Percentiles rank a stretch among this genome's conserved stretches.
These are phyloP conservation scores for Cyprinus carpio DNA, from an alignment of 2,113 vertebrate genomes.

Conservation along the genomic window DNA sequence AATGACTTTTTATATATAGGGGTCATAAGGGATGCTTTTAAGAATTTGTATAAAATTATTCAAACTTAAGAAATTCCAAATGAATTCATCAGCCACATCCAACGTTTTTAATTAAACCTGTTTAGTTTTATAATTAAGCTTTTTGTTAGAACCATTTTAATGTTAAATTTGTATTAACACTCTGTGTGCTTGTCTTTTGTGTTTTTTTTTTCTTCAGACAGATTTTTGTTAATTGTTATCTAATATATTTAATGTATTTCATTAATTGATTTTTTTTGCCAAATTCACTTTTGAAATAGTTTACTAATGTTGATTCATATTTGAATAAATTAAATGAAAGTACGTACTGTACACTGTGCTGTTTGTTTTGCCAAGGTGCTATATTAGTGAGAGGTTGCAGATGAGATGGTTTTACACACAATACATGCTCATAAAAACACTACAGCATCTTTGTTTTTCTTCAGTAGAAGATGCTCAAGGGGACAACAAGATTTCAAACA, in stretches of 20 bases:
- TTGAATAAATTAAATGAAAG: conserved; percentile 20
- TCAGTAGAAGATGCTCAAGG: conserved; percentile 34
- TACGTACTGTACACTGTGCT: background rate
- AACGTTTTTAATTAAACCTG: background rate
- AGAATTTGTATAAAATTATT: background rate
- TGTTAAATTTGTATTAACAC: background rate
- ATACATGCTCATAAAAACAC: background rate
- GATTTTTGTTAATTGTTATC: background rate
- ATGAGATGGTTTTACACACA: background rate
- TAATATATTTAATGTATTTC: too few species aligned
- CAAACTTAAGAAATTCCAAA: background rate
- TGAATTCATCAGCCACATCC: background rate
- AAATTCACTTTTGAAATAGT: conserved; percentile 1
- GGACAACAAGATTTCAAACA: background rate
- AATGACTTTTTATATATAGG: background rate
- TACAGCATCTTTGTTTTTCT: background rate
- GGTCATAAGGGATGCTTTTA: background rate
- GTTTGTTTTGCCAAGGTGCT: background rate
- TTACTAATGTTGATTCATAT: background rate
- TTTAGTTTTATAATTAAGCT: background rate
- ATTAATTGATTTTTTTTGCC: background rate
- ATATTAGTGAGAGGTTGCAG: background rate
- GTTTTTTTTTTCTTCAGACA: too few species aligned
- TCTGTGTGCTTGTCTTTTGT: background rate
- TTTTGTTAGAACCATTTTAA: background rate